Base-by-base conservation (phyloP, 2,888 invertebrate genomes). In the Eueremaeus valkanovi region DNA sequence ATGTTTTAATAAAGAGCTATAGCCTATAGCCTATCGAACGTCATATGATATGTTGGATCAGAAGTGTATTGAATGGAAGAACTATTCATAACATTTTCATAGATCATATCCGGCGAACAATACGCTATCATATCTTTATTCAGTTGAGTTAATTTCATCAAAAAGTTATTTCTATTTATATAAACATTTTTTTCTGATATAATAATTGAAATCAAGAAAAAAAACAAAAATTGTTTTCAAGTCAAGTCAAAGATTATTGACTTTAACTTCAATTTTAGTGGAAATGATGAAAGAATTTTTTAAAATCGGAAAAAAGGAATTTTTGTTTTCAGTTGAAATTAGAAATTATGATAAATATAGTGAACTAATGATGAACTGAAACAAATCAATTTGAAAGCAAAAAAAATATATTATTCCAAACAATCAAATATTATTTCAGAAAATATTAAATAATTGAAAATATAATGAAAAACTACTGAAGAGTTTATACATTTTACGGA, bases 401-500 rank as follows among this genome's bases (percentile, higher is more conserved):
- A 36, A 36, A 36, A 36, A 8, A 11, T 8, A 11, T 36, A 36
- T 36, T 11, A 36, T 8, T 36, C 11, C 5, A 36, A 36, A 8
- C 36, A 36, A 36, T 45, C 18, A 3, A 45, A 45, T 45, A 16
- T 45, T 16, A 13, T 45, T 45, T 45, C 45, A 6, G 45, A 6
- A 45, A 11, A 3, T 6, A 13, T 45, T 16, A 16, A 45, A 45
- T 45, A 45, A 45, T 16, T 45, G 16, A 45, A 11, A 11, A 6
- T 16, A 45, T 16, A 55, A 24, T 9, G 24, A 55, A 55, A 24
- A n/a, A n/a, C 29, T 13, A 55, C 21, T 49, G n/a, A 49, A 27
- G n/a, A n/a, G n/a, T n/a, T n/a, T n/a, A n/a, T 40, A 16, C 16
- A 36, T 36, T 40, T 66, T 66, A 66, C 66, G 66, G 66, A 66